These are phyloP conservation scores for Neopipo cinnamomea DNA, from an alignment of 2,113 vertebrate species.

Conservation along the genomic window DNA sequence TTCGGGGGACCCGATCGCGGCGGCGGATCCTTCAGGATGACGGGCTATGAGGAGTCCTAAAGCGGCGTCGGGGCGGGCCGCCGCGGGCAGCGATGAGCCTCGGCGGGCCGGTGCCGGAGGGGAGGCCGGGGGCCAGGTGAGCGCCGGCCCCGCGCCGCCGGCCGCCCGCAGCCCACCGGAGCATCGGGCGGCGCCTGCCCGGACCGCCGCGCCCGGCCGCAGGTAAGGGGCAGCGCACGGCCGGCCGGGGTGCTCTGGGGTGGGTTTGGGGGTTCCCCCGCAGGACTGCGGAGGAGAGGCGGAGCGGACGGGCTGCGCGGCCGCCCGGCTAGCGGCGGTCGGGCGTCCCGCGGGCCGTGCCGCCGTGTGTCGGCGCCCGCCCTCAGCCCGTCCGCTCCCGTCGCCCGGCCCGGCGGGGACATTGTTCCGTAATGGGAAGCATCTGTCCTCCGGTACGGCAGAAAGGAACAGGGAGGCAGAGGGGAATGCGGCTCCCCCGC, in stretches of 20 bases:
- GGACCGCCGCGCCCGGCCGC: not conserved
- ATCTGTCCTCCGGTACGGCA: not conserved
- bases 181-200: not conserved
- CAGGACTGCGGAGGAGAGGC: not conserved
- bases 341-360: not conserved
- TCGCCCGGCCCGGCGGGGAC: not conserved
- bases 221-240: conserved; percentile 2
- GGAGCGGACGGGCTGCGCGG: not conserved
- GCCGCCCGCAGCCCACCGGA: not conserved
- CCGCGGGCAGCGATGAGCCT: not conserved
- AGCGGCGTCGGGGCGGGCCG: not conserved
- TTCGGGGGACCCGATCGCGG: not conserved
- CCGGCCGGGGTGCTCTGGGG: too few relatives aligned
- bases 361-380: not conserved
- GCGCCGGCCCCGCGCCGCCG: not conserved
- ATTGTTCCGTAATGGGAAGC: conserved; percentile 22
- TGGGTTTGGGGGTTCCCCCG: not conserved
- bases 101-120: not conserved
- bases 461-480: not conserved
- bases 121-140: not conserved
- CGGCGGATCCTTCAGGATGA: not conserved
- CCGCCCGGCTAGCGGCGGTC: not conserved
- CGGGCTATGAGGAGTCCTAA: not conserved
- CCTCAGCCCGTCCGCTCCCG: not conserved
- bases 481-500: too few relatives aligned